Evolutionary conservation across 1,140 invertebrate genomes (phyloP).

Genomic region (Choristoneura fumiferana): DNA sequence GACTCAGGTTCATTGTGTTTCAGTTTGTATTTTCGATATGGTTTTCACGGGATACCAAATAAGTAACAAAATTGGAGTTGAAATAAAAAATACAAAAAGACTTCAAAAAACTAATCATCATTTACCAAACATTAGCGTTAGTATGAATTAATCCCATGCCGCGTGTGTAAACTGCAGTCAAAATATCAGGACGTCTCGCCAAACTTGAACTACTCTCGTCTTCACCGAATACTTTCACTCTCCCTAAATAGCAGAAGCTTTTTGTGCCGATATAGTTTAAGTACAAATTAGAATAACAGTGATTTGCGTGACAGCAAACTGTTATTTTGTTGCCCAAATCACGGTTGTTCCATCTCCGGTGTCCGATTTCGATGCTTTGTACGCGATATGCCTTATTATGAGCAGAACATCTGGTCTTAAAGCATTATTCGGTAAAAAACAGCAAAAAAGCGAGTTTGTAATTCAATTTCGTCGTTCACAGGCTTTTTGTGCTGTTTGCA

Average conservation of each 20-base stretch:
- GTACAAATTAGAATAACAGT: conserved; percentile 33
- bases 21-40: no score
- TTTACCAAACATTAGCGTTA: no score
- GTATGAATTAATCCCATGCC: conserved; percentile 3
- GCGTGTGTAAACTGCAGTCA: conserved; percentile 10
- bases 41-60: no score
- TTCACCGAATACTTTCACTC: conserved; percentile 21
- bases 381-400: conserved; percentile 75
- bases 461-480: conserved; percentile 51
- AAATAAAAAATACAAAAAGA: no score
- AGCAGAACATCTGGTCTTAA: conserved; percentile 71
- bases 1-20: no score
- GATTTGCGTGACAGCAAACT: conserved; percentile 34
- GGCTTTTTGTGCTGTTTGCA: conserved; percentile 13
- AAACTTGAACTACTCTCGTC: background rate
- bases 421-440: conserved; percentile 58
- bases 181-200: conserved; percentile 8
- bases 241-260: background rate
- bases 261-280: conserved; percentile 30
- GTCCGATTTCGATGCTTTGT: conserved; percentile 76
- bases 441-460: conserved; percentile 58
- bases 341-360: conserved; percentile 71
- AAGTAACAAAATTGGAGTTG: no score
- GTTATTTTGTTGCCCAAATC: conserved; percentile 54
- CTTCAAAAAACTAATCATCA: no score